Evolutionary conservation across 2,888 invertebrate species (phyloP), one percentile per base, ranked within the genome.

Genomic region (Andricus quercusramuli): DNA sequence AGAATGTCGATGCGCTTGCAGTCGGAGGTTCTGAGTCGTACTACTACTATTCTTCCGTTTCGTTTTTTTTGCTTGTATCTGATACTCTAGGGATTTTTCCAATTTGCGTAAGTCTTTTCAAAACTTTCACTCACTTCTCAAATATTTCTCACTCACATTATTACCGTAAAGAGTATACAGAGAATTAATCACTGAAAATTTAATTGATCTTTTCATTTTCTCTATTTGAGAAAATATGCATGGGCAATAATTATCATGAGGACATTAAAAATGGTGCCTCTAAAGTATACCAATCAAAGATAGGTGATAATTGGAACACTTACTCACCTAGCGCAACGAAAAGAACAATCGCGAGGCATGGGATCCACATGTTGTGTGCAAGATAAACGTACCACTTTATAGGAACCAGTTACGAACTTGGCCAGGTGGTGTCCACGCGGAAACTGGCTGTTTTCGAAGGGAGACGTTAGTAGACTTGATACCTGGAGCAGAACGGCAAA

Each of bases 391-490:
- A 62, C 37, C 47, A 47, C 66, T 79, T 65, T 59, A 79, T 81
- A 80, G 62, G 76, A 70, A 67, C 47, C 67, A 77, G 59, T 79
- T 78, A 59, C 77, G 80, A 79, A 82, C 82, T 83, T 78, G 47
- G 82, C 81, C 80, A 85, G 84, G 51, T 86, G 87, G 82, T 87
- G 88, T 90, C 89, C 87, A 90, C 90, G 85, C 88, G 90, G 89
- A 91, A 90, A 91, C 91, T 91, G 90, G 86, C 85, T 85, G 81
- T 84, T 86, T 85, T 87, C 86, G 85, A 85, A 83, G 85, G 86
- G 85, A 86, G 85, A 86, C 86, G 78, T 80, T 76, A 85, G 83
- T 87, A 83, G 86, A 86, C 87, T 87, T 85, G 79, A 62, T 84
- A 81, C 83, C 81, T 85, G 80, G 80, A 85, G 85, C 87, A 85